Conservation (phyloP, 2,797 vertebrate genomes). For the Crenuchus spilurus region DNA sequence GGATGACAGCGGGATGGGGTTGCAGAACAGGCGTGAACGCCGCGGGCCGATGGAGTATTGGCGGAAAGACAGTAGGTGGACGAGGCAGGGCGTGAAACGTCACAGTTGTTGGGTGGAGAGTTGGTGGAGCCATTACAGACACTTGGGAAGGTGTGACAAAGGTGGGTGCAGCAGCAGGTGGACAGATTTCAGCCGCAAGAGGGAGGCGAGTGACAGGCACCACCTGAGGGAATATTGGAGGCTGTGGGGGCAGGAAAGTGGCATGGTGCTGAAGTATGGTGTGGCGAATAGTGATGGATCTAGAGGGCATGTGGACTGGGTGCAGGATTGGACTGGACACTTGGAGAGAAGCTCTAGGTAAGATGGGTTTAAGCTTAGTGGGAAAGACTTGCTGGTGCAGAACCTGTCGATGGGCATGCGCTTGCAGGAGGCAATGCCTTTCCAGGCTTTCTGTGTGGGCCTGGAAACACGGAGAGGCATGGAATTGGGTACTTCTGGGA, state of each 20-base stretch:
- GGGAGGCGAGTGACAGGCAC: constrained; percentile 74
- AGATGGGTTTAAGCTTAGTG: constrained; percentile 77
- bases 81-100: constrained; percentile 78
- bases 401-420: constrained; percentile 74
- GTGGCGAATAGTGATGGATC: constrained; percentile 81
- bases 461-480: constrained; percentile 70
- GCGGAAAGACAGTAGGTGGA: constrained; percentile 68
- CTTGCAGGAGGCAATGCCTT: constrained; percentile 75
- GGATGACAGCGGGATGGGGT: constrained; percentile 76
- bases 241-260: constrained; percentile 80
- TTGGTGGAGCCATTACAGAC: constrained; percentile 74
- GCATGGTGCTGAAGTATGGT: constrained; percentile 81
- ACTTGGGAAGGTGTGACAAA: constrained; percentile 74
- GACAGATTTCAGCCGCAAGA: constrained; percentile 76
- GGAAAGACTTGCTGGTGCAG: constrained; percentile 74
- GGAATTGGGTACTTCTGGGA: constrained; percentile 41
- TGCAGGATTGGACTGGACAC: constrained; percentile 66
- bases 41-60: constrained; percentile 71
- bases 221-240: constrained; percentile 78
- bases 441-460: constrained; percentile 70
- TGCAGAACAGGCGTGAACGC: constrained; percentile 74
- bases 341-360: constrained; percentile 62
- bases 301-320: constrained; percentile 74
- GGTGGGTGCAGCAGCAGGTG: constrained; percentile 61
- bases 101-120: constrained; percentile 74